Conservation (phyloP, 1,140 invertebrate species). For the Druon quercuslanigerum region DNA sequence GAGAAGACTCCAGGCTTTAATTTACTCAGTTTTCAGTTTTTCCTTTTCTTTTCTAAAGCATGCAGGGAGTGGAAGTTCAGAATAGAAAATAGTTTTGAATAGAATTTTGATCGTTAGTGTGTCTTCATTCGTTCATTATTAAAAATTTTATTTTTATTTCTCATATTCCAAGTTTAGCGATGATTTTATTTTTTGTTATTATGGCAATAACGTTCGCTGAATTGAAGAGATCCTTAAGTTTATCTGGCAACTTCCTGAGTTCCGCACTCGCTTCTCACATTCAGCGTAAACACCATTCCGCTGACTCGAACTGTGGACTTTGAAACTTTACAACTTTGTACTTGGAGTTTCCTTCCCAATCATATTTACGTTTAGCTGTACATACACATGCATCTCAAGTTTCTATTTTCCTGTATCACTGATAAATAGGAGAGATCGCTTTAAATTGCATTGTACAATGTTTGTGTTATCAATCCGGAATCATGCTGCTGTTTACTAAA, state of each 20-base stretch:
- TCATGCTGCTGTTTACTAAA: no score
- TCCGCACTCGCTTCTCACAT: constrained; percentile 3
- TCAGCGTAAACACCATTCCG: constrained; percentile 3
- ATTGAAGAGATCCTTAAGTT: constrained; percentile 9
- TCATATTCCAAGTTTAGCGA: no score
- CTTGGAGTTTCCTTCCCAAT: constrained; percentile 20
- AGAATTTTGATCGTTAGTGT: no score
- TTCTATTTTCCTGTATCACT: no score
- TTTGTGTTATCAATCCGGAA: no score
- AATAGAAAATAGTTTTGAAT: no score
- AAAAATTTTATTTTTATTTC: no score
- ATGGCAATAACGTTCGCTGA: background rate
- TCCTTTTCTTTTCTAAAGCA: no score
- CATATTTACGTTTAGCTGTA: constrained; percentile 21
- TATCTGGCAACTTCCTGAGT: constrained; percentile 18
- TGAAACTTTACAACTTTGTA: constrained; percentile 18
- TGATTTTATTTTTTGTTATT: background rate
- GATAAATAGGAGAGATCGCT: no score
- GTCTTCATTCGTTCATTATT: no score
- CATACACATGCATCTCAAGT: constrained; percentile 17
- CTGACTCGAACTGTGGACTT: constrained; percentile 22
- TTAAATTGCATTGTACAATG: no score
- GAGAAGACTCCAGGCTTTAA: background rate
- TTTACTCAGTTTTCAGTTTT: background rate
- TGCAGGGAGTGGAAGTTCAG: no score